phyloP scores from a whole-genome alignment of 2,888 invertebrate genomes.

The Eurytoma californica region DNA sequence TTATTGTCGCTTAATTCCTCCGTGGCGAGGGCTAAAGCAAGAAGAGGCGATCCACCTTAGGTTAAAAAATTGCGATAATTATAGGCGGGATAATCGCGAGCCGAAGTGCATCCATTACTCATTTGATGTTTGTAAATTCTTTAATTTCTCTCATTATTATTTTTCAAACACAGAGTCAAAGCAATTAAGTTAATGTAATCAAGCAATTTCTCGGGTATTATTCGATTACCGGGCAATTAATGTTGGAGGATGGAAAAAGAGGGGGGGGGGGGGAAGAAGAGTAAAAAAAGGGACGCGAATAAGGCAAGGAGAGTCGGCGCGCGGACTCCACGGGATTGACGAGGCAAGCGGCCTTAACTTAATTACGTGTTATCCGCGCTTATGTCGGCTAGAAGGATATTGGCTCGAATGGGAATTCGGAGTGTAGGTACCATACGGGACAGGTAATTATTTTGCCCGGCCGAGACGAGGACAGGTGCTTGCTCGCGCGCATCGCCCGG shows the following conservation, averaged over 20 bases:
- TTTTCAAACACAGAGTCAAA: neutral
- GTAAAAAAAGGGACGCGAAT: too few relatives aligned
- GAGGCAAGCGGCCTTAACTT: constrained; percentile 28
- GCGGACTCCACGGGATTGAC: neutral
- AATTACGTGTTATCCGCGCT: constrained; percentile 31
- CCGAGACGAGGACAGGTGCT: constrained; percentile 51
- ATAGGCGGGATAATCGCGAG: too few relatives aligned
- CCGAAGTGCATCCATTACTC: too few relatives aligned
- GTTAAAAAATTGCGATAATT: too few relatives aligned
- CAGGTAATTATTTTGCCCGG: constrained; percentile 56
- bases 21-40: too few relatives aligned
- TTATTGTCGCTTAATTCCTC: too few relatives aligned
- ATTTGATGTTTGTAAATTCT: too few relatives aligned
- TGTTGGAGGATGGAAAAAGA: neutral
- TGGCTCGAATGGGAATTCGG: constrained; percentile 20
- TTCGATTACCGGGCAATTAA: constrained; percentile 17
- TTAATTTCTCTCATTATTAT: too few relatives aligned
- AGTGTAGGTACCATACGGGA: constrained; percentile 38
- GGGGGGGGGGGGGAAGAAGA: neutral
- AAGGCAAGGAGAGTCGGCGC: neutral
- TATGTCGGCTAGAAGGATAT: constrained; percentile 7
- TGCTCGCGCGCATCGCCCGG: constrained; percentile 21
- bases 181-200: constrained; percentile 20
- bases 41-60: too few relatives aligned
- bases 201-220: constrained; percentile 20